Base-by-base conservation (phyloP, 2,113 vertebrate genomes). In the Equus quagga region DNA sequence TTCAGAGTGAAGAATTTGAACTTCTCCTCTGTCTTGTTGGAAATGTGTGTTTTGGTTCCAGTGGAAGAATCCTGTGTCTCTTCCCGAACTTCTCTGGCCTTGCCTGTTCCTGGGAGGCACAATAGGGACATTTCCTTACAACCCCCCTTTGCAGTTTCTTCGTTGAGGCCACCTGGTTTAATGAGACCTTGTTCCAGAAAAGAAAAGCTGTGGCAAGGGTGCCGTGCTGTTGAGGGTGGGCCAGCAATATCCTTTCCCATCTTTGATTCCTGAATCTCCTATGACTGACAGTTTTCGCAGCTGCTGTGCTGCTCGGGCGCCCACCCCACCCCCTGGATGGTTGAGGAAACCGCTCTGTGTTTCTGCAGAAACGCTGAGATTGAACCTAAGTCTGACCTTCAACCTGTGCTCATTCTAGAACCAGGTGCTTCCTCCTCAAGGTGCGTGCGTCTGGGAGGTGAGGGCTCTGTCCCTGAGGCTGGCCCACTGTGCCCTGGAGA, bases 311-410 rank as follows among this genome's bases (percentile, higher is more conserved):
- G 24, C 49, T 15, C 1, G 6, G 19, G 6, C 11, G 6, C 21
- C 24, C 36, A 0, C 5, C 3, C 9, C 24, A 0, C 0, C 21
- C 9, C 28, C 44, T 3, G 2, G 1, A 13, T 19, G 24, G 36
- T 46, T 2, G 69, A 51, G 67, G 31, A 56, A 24, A 28, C 56
- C 56, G 12, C 13, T n/a, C 21, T 3, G 33, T 3, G 2, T 14
- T 54, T 54, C 51, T 0, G 5, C 18, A 11, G 93, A 33, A 54
- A 31, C 13, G 4, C 51, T 13, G 10, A 85, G 26, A 8, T 9
- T 12, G 28, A 75, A n/a, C 60, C 65, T 44, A 6, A 3, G 31
- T 41, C 10, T 56, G 73, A 81, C 60, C 31, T 33, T 24, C 19
- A 6, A 33, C 33, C 3, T 9, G 19, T 26, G 36, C 58, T 51